These are phyloP conservation scores for Brachymystax lenok DNA, from an alignment of 2,797 vertebrate genomes.

Conservation along the genomic window DNA sequence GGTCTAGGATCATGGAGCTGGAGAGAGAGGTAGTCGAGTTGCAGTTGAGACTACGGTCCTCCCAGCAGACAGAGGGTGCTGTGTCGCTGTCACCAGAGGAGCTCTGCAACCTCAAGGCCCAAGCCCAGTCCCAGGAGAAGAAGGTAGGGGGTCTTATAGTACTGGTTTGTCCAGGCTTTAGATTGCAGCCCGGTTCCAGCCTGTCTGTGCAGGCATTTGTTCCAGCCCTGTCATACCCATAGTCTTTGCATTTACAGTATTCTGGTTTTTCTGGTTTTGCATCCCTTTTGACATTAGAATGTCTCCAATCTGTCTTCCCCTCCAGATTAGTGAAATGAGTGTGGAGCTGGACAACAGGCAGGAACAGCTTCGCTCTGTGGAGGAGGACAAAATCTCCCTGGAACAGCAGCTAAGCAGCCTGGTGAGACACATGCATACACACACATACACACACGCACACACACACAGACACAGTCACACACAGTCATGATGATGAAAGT, in stretches of 20 bases:
- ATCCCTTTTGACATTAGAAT: background rate
- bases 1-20: slow-evolving; percentile 97
- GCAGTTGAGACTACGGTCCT: slow-evolving; percentile 83
- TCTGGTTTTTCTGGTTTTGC: too few species aligned
- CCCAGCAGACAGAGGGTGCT: slow-evolving; percentile 73
- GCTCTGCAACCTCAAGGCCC: slow-evolving; percentile 82
- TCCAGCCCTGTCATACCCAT: background rate
- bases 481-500: slow-evolving; percentile 5
- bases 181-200: slow-evolving; percentile 44
- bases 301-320: background rate
- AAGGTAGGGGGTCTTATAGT: slow-evolving; percentile 69
- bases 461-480: background rate
- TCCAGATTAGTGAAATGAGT: slow-evolving; percentile 77
- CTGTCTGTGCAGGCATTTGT: slow-evolving; percentile 24
- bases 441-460: too few species aligned
- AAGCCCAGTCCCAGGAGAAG: slow-evolving; percentile 76
- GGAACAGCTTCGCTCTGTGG: slow-evolving; percentile 77
- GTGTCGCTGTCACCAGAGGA: slow-evolving; percentile 85
- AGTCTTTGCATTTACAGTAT: background rate
- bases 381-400: slow-evolving; percentile 76
- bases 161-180: background rate
- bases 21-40: slow-evolving; percentile 91
- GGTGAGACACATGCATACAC: slow-evolving; percentile 51
- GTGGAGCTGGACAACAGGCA: slow-evolving; percentile 84
- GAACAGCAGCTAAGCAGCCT: slow-evolving; percentile 73